Evolutionary conservation across 2,113 vertebrate genomes (phyloP), one percentile per base, ranked within the genome.

Genomic region (Tragulus kanchil): DNA sequence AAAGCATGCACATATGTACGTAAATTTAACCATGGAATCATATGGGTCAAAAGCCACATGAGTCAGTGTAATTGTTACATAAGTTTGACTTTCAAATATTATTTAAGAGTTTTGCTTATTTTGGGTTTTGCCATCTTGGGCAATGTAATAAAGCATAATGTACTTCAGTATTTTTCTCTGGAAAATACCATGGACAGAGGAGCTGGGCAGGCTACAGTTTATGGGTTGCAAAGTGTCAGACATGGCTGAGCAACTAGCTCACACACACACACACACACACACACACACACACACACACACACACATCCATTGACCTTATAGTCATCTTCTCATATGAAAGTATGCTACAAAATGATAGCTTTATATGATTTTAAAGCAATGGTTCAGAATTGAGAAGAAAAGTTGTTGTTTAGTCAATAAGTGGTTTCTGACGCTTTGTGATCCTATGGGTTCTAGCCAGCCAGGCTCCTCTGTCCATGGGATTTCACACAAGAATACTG

Each of bases 321-420:
- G 5, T 83, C 16, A 79, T 14, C 17, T 61, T 93, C 54, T 96
- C 59, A 87, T 56, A 69, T 75, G 48, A 96, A 96, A 96, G 64
- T 45, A 84, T 77, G 28, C 73, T 89, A 23, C 50, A 62, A 82
- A 85, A 73, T 77, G 0, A 61, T 90, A 0, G 36, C 86, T 85
- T 95, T 23, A 67, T 81, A 90, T 12, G 4, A 23, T 42, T 95
- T 61, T 59, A 92, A 97, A 95, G 2, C 61, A 89, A 65, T 62
- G 31, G 23, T 83, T 26, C 61, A 92, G 96, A 67, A 97, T 36
- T 48, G 31, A 95, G 56, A 45, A 73, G 12, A 73, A n/a, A 77
- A 96, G 36, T 25, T 73, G 36, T 25, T 73, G 21, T 73, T 25
- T 23, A 73, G 21, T 42, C 0, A 3, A 5, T 45, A 73, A 73